A percentile compares a stretch with the other conserved stretches of the same genome.
These are phyloP conservation scores for Jaculus jaculus DNA, from an alignment of 2,113 vertebrate species.

Conservation along the genomic window DNA sequence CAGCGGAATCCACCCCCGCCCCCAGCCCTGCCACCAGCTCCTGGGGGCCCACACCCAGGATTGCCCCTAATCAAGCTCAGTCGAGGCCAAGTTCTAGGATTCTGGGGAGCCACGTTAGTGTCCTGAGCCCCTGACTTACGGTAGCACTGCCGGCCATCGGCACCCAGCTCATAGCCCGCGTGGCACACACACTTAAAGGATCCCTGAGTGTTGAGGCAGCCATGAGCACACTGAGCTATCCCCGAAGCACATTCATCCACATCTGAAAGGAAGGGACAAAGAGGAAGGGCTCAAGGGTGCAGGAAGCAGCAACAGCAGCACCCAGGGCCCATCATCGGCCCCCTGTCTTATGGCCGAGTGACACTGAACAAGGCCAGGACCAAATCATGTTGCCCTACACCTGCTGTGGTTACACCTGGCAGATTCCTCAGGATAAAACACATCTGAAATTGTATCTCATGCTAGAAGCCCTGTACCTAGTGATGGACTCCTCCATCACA, in stretches of 20 bases:
- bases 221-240: conserved; percentile 88
- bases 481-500: not conserved
- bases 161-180: conserved; percentile 92
- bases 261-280: conserved; percentile 82
- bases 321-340: not conserved
- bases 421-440: rapidly evolving
- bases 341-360: rapidly evolving
- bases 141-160: conserved; percentile 92
- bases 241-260: conserved; percentile 90
- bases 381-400: rapidly evolving
- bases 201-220: conserved; percentile 92
- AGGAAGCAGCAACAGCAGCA: not conserved
- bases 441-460: rapidly evolving
- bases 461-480: not conserved
- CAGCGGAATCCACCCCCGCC: not conserved
- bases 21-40: no score
- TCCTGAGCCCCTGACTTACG: conserved; percentile 84
- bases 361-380: not conserved
- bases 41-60: not conserved
- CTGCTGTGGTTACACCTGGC: rapidly evolving
- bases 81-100: rapidly evolving
- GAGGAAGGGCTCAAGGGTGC: not conserved
- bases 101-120: rapidly evolving
- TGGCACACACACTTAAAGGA: conserved; percentile 93
- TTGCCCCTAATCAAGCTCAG: no score